phyloP scores from a whole-genome alignment of 2,888 invertebrate species.

The Caenorhabditis sinica region DNA sequence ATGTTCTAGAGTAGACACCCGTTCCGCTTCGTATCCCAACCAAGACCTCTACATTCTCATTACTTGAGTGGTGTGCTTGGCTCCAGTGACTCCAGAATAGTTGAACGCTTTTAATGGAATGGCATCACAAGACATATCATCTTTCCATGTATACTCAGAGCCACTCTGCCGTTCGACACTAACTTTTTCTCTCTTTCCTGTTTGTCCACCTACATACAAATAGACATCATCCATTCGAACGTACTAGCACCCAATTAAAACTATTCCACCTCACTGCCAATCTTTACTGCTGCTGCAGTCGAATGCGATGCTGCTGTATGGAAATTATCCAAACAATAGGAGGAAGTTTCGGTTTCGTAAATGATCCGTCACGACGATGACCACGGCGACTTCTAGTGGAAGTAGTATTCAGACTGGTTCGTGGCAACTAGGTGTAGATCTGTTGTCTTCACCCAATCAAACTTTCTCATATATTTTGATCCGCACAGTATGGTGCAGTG shows the following conservation, averaged over 20 bases:
- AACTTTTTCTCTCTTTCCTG: slow-evolving; percentile 15
- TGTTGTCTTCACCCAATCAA: slow-evolving; percentile 15
- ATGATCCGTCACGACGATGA: slow-evolving; percentile 48
- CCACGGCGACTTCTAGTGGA: slow-evolving; percentile 21
- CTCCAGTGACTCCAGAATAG: slow-evolving; percentile 35
- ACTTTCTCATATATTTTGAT: slow-evolving; percentile 1
- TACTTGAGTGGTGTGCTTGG: slow-evolving; percentile 21
- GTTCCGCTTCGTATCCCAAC: neutral
- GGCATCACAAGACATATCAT: slow-evolving; percentile 26
- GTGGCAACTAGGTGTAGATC: slow-evolving; percentile 29
- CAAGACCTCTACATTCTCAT: neutral
- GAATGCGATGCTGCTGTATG: slow-evolving; percentile 11
- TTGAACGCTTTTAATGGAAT: slow-evolving; percentile 42
- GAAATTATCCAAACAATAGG: slow-evolving; percentile 46
- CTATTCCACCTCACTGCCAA: slow-evolving; percentile 46
- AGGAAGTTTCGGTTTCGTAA: slow-evolving; percentile 49
- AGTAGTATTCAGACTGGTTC: slow-evolving; percentile 36
- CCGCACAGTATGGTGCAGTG: slow-evolving; percentile 22
- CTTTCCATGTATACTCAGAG: slow-evolving; percentile 47
- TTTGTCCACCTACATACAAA: slow-evolving; percentile 32
- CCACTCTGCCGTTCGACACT: slow-evolving; percentile 41
- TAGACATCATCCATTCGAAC: slow-evolving; percentile 11
- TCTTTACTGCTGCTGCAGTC: slow-evolving; percentile 19
- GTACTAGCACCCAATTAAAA: slow-evolving; percentile 57
- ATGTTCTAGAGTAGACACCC: neutral